Evolutionary conservation across 1,140 invertebrate species (phyloP).

Genomic region (Drosophila suzukii): DNA sequence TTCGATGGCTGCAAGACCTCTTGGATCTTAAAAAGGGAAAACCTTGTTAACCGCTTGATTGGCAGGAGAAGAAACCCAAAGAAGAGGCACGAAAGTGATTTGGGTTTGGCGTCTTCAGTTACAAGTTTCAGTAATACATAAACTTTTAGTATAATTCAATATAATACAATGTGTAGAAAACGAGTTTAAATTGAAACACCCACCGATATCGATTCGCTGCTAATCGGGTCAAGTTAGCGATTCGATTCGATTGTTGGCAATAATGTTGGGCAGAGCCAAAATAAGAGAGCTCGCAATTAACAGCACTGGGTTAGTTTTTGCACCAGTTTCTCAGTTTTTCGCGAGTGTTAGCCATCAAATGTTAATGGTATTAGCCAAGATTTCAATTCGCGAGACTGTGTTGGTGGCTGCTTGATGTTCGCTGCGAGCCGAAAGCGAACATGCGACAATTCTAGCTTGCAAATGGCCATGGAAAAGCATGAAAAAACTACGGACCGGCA

Average conservation of each 20-base stretch:
- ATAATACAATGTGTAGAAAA: too few species aligned
- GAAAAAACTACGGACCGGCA: constrained; percentile 5
- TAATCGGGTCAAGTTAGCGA: constrained; percentile 31
- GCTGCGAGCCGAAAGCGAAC: constrained; percentile 22
- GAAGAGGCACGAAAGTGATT: not conserved
- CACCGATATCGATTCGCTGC: too few species aligned
- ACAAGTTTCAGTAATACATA: too few species aligned
- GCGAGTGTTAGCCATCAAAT: constrained; percentile 42
- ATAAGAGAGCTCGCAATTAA: constrained; percentile 31
- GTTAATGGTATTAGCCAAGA: constrained; percentile 53
- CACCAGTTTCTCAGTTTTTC: constrained; percentile 17
- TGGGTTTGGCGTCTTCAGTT: too few species aligned
- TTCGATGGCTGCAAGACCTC: constrained; percentile 7
- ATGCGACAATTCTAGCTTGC: constrained; percentile 41
- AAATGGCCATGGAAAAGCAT: constrained; percentile 41
- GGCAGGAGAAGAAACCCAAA: not conserved
- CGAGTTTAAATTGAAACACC: too few species aligned
- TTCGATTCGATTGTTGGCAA: constrained; percentile 31
- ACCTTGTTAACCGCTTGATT: constrained; percentile 19
- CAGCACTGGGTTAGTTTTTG: constrained; percentile 42
- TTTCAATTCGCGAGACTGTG: constrained; percentile 45
- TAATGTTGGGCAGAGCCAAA: constrained; percentile 29
- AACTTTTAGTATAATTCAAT: too few species aligned
- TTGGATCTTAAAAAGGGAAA: constrained; percentile 10
- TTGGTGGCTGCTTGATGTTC: constrained; percentile 19